phyloP scores from a whole-genome alignment of 2,888 invertebrate genomes.

The Calliopum simillimum region DNA sequence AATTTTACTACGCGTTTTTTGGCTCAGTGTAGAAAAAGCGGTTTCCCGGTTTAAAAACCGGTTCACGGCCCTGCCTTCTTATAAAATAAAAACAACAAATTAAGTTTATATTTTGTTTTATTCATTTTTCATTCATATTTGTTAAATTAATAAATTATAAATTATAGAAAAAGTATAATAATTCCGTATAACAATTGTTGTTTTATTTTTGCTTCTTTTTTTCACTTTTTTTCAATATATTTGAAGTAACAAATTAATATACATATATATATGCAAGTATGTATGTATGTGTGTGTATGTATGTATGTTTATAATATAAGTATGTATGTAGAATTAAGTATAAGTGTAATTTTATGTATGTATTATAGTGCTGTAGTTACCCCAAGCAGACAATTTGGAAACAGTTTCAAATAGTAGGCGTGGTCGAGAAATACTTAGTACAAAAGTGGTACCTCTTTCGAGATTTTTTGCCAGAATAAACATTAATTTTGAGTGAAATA shows the following conservation, averaged over 20 bases:
- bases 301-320: slow-evolving; percentile 33
- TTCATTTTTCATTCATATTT: slow-evolving; percentile 51
- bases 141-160: slow-evolving; percentile 64
- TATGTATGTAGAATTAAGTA: slow-evolving; percentile 27
- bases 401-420: no score
- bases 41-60: no score
- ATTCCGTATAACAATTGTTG: slow-evolving; percentile 65
- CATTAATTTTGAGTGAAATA: no score
- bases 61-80: no score
- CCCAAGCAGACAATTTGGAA: no score
- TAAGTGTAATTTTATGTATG: no score
- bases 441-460: no score
- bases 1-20: no score
- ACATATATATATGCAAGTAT: slow-evolving; percentile 38
- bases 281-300: slow-evolving; percentile 35
- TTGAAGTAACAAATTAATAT: slow-evolving; percentile 29
- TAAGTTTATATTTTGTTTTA: slow-evolving; percentile 42
- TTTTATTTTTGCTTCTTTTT: slow-evolving; percentile 30
- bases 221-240: slow-evolving; percentile 2
- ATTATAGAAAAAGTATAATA: slow-evolving; percentile 66
- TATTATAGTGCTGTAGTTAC: no score
- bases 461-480: no score
- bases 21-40: no score
- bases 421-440: no score
- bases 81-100: slow-evolving; percentile 41